Evolutionary conservation across 2,888 invertebrate genomes (phyloP), one percentile per base, ranked within the genome.

Genomic region (Pachymerium ferrugineum): DNA sequence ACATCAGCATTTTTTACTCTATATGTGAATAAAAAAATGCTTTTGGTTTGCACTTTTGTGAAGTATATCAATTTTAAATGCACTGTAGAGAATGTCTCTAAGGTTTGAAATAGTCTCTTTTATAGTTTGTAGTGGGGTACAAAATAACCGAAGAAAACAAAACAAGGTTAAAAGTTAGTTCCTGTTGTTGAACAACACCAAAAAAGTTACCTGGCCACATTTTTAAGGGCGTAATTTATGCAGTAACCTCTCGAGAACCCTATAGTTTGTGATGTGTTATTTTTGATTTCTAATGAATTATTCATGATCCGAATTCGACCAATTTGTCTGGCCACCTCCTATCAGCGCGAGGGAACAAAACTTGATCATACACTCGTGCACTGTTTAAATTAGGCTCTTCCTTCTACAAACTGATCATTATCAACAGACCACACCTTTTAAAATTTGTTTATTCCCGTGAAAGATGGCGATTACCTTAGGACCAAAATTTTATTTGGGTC

Each of bases 31-130:
- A 62, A 28, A 62, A 62, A 62, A 62, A 62, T 62, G 62, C 62
- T 62, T 62, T 62, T 62, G 62, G 62, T 62, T 62, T 62, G 62
- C 62, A 62, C 62, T 62, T 62, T 62, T 62, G 25, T 62, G 5
- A 62, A 62, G 62, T 62, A 62, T 62, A 62, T 62, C 62, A 62
- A 62, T 62, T 62, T 62, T 62, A 62, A n/a, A 62, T 62, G 62
- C 62, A 62, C 62, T 62, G 62, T 25, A 62, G 62, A 62, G 62
- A 10, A n/a, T 28, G 62, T n/a, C 3, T 25, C 25, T 25, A 1
- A 4, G 62, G n/a, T n/a, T 62, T 62, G 62, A 62, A 22, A 62
- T 10, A 62, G 62, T 25, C 28, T 25, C 62, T 62, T 62, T 62
- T 62, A 22, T 62, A 28, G n/a, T n/a, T 62, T 62, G 62, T 62